These are phyloP conservation scores for Tethea ocularis DNA, from an alignment of 2,888 invertebrate species.

Conservation along the genomic window DNA sequence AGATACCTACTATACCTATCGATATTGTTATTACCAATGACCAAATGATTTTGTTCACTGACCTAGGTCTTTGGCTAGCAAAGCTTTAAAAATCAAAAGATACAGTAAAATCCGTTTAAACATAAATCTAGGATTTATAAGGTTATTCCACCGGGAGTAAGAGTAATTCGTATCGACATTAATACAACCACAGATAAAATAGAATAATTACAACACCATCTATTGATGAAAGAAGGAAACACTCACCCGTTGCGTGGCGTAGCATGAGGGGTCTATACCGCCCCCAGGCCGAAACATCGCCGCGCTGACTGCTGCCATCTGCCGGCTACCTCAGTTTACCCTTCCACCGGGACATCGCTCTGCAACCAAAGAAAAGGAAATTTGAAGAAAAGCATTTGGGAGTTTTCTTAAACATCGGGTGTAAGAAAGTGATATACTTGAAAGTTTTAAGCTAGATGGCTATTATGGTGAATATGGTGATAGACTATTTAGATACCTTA, in stretches of 20 bases:
- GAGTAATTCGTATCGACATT: too few relatives aligned
- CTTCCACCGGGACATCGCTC: conserved; percentile 85
- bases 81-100: too few relatives aligned
- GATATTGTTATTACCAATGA: too few relatives aligned
- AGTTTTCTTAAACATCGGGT: not conserved
- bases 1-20: too few relatives aligned
- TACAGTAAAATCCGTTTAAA: too few relatives aligned
- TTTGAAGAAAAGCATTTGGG: conserved; percentile 10
- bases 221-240: conserved; percentile 36
- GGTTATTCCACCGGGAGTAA: not conserved
- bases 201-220: conserved; percentile 54
- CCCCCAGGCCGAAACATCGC: conserved; percentile 88
- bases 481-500: too few relatives aligned
- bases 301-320: conserved; percentile 88
- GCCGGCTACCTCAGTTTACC: conserved; percentile 83
- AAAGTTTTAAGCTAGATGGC: not conserved
- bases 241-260: conserved; percentile 86
- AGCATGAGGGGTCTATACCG: conserved; percentile 85
- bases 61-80: too few relatives aligned
- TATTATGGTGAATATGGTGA: not conserved
- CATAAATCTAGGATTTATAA: too few relatives aligned
- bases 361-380: conserved; percentile 57
- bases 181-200: conserved; percentile 7
- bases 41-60: too few relatives aligned
- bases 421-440: not conserved